Percentiles rank a stretch among this genome's conserved stretches.
These are phyloP conservation scores for Rhinogobio ventralis DNA, from an alignment of 2,797 vertebrate genomes.

Conservation along the genomic window DNA sequence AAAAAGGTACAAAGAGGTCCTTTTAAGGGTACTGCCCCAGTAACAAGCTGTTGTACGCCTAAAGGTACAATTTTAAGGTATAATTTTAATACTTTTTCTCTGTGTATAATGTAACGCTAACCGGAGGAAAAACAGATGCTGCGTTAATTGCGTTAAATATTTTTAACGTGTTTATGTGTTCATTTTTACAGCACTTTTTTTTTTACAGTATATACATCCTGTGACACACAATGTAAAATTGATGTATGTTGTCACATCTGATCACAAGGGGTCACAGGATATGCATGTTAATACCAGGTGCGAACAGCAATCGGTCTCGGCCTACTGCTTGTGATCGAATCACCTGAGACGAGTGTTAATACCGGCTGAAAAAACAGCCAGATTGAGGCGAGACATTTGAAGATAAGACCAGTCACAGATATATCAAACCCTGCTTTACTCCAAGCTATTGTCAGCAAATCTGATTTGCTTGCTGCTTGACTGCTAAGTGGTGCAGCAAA, in stretches of 20 bases:
- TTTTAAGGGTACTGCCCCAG: too few species aligned
- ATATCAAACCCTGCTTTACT: constrained; percentile 17
- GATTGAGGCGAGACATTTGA: not conserved
- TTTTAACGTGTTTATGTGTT: too few species aligned
- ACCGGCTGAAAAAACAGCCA: constrained; percentile 3
- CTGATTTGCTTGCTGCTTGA: constrained; percentile 33
- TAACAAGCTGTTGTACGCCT: too few species aligned
- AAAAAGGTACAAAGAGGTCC: too few species aligned
- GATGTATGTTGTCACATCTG: not conserved
- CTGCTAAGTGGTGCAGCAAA: constrained; percentile 44
- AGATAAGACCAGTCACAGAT: not conserved
- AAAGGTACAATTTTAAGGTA: too few species aligned
- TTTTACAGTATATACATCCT: too few species aligned
- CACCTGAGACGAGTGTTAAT: constrained; percentile 1
- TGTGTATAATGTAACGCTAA: too few species aligned
- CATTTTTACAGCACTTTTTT: too few species aligned
- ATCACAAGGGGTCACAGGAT: not conserved
- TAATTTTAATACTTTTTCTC: too few species aligned
- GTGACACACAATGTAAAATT: not conserved
- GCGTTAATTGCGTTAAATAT: too few species aligned
- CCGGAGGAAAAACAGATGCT: too few species aligned
- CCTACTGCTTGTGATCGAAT: not conserved
- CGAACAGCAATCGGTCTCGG: not conserved
- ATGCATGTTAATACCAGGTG: not conserved
- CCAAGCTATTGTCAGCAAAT: constrained; percentile 33